Evolutionary conservation across 1,140 invertebrate species (phyloP).

Genomic region (Drosophila virilis): DNA sequence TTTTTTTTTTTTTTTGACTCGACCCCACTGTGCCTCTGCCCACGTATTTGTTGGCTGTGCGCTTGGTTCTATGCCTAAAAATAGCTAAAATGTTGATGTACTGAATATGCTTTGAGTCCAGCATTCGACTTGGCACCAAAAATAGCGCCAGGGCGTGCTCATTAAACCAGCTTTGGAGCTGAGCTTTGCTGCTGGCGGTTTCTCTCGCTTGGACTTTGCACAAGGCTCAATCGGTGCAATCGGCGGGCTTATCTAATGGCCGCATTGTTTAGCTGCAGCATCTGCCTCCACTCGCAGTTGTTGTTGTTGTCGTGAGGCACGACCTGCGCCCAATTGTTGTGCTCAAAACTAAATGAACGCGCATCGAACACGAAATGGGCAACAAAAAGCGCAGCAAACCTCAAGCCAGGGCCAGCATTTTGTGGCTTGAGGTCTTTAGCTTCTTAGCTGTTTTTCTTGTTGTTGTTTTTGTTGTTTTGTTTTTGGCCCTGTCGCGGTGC

Average conservation of each 20-base stretch:
- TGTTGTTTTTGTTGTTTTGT: slow-evolving; percentile 18
- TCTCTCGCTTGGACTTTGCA: slow-evolving; percentile 39
- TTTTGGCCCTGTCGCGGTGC: slow-evolving; percentile 47
- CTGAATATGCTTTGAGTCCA: slow-evolving; percentile 45
- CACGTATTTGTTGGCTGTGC: slow-evolving; percentile 31
- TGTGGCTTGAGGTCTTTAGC: slow-evolving; percentile 30
- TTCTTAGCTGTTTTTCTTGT: slow-evolving; percentile 15
- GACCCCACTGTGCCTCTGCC: slow-evolving; percentile 3
- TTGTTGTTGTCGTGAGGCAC: slow-evolving; percentile 71
- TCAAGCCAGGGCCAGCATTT: slow-evolving; percentile 28
- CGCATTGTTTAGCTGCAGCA: slow-evolving; percentile 47
- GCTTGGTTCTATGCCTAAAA: slow-evolving; percentile 74
- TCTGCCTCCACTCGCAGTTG: slow-evolving; percentile 24
- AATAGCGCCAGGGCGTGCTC: slow-evolving; percentile 81
- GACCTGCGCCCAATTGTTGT: slow-evolving; percentile 81
- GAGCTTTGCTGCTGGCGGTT: background rate
- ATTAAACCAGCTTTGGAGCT: slow-evolving; percentile 53
- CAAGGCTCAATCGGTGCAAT: slow-evolving; percentile 25
- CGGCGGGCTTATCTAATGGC: slow-evolving; percentile 73
- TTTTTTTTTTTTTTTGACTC: no score
- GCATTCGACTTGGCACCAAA: slow-evolving; percentile 56
- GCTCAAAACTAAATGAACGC: slow-evolving; percentile 74
- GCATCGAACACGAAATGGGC: slow-evolving; percentile 75
- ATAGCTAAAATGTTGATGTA: slow-evolving; percentile 56
- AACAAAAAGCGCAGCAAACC: slow-evolving; percentile 12